Base-by-base conservation (phyloP, 2,113 vertebrate genomes). In the Dipodomys merriami region DNA sequence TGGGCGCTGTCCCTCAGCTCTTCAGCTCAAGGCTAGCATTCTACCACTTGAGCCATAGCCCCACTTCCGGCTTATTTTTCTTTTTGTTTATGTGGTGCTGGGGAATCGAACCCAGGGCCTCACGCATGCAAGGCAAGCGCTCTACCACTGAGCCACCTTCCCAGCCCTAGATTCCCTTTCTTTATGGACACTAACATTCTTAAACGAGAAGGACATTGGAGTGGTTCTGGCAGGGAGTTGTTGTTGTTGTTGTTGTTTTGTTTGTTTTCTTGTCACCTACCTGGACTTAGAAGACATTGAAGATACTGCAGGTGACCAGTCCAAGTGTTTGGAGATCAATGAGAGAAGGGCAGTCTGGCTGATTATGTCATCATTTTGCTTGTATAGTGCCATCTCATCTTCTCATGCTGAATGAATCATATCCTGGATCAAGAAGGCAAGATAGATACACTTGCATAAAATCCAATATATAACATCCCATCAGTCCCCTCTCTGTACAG, bases 391-490 rank as follows among this genome's bases (percentile, higher is more conserved):
- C 49, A 60, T 64, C 20, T 93, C 44, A 92, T 88, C 62, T 69
- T 90, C 73, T 88, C 60, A 60, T 76, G 84, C 60, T 82, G 46
- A 91, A 71, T 94, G 88, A 95, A 53, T 94, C 88, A 94, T 30
- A 91, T 86, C 81, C 39, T 27, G 71, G 69, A 82, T 86, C 53
- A 74, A 94, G 86, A 57, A 86, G 53, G 69, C 69, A 91, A 94
- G 85, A 57, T 13, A 57, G 13, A 82, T 77, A 53, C 79, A 68
- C 53, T 83, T 87, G 71, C 85, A 87, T 23, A 35, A 83, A 95
- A 89, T 74, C 62, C 72, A 86, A 46, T 71, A n/a, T 60, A 57
- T 83, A 57, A 84, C 65, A 90, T 87, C 60, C 35, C 23, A 39
- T 83, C 27, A 13, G 29, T 33, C 65, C 20, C 12, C 19, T 64